phyloP scores from a whole-genome alignment of 2,113 vertebrate genomes.

The Tautogolabrus adspersus region DNA sequence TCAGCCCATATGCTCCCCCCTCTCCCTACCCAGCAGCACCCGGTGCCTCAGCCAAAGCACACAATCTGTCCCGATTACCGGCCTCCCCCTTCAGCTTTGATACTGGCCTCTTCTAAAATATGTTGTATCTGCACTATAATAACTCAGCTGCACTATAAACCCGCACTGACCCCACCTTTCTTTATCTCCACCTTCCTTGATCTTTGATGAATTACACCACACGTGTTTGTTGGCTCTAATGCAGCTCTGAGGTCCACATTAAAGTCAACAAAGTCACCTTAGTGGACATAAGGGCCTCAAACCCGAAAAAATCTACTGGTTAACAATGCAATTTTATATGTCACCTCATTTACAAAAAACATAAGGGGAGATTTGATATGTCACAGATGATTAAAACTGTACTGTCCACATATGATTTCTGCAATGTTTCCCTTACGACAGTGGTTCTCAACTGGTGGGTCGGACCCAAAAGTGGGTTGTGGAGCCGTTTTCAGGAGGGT shows the following conservation, averaged over 20 bases:
- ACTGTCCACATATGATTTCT: no score
- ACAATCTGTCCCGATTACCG: constrained; percentile 80
- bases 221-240: constrained; percentile 8
- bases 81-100: constrained; percentile 63
- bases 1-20: constrained; percentile 79
- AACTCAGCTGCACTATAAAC: constrained; percentile 53
- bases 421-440: no score
- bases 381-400: no score
- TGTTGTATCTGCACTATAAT: constrained; percentile 38
- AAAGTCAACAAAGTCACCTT: background rate
- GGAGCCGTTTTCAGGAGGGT: no score
- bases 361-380: no score
- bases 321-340: no score
- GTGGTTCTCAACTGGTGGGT: no score
- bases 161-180: constrained; percentile 19
- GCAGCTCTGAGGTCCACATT: background rate
- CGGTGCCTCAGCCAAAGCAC: constrained; percentile 70
- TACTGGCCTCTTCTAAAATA: constrained; percentile 64
- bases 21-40: constrained; percentile 64
- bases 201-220: constrained; percentile 13
- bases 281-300: no score
- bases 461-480: no score
- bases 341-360: no score
- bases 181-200: constrained; percentile 11
- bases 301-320: no score